Evolutionary conservation across 2,113 vertebrate species (phyloP).

Genomic region (Psophia crepitans): DNA sequence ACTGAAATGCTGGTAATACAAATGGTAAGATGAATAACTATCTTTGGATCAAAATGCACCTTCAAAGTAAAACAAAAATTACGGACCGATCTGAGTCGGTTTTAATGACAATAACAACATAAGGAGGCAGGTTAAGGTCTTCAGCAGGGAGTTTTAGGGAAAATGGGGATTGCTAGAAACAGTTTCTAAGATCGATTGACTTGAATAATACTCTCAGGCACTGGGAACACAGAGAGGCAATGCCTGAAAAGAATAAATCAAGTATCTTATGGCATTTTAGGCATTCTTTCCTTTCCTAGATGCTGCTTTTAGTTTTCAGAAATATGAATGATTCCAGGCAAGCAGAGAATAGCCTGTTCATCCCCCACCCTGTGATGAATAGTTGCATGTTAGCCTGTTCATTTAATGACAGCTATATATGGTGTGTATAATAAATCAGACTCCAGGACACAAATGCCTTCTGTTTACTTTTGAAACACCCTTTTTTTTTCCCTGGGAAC

Average conservation of each 20-base stretch:
- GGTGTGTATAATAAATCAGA: slow-evolving; percentile 82
- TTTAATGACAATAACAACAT: slow-evolving; percentile 5
- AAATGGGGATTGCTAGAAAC: not conserved
- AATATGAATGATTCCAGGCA: slow-evolving; percentile 80
- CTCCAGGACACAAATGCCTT: slow-evolving; percentile 33
- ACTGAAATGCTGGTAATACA: not conserved
- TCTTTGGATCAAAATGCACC: not conserved
- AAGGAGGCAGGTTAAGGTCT: not conserved
- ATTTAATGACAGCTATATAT: slow-evolving; percentile 81
- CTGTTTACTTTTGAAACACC: slow-evolving; percentile 42
- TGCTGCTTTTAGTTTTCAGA: slow-evolving; percentile 46
- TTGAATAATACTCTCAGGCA: not conserved
- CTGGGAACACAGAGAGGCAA: not conserved
- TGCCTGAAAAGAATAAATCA: slow-evolving; percentile 42
- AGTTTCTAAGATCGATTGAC: not conserved
- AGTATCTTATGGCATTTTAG: not conserved
- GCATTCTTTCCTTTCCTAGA: slow-evolving; percentile 28
- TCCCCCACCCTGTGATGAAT: slow-evolving; percentile 78
- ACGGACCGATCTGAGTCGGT: not conserved
- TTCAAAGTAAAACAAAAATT: not conserved
- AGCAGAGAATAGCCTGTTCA: slow-evolving; percentile 80
- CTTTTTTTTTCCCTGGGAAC: not conserved
- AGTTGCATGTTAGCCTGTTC: slow-evolving; percentile 82
- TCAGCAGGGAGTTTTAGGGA: not conserved
- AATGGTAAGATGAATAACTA: not conserved